A percentile compares a stretch with the other conserved stretches of the same genome.
phyloP scores from a whole-genome alignment of 37 sponge, comb jelly and placozoan genomes.

The Corticium candelabrum region DNA sequence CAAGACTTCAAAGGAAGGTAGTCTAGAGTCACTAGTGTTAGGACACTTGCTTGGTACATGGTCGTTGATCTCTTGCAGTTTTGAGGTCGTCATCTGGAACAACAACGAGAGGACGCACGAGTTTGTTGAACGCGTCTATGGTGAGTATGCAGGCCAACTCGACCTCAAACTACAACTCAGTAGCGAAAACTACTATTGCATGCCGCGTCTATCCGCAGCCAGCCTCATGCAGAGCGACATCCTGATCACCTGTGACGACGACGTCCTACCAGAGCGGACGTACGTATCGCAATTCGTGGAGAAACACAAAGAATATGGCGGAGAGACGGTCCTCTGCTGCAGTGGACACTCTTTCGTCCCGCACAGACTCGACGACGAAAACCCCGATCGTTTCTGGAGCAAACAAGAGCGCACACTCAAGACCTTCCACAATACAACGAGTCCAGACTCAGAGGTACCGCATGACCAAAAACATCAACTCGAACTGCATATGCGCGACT shows the following conservation, averaged over 20 bases:
- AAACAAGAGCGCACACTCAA: background rate
- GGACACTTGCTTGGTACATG: no score
- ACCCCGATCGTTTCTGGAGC: constrained; percentile 36
- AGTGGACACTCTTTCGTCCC: constrained; percentile 40
- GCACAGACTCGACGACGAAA: constrained; percentile 24
- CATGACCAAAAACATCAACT: no score
- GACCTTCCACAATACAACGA: background rate
- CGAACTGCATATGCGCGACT: no score
- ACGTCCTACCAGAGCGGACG: constrained; percentile 28
- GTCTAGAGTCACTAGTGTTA: no score
- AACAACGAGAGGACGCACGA: constrained; percentile 34
- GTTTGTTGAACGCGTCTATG: constrained; percentile 10
- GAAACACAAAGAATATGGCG: constrained; percentile 40
- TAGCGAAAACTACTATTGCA: constrained; percentile 48
- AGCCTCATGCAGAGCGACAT: constrained; percentile 40
- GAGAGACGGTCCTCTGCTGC: constrained; percentile 29
- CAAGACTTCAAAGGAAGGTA: constrained; percentile 30
- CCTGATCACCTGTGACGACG: constrained; percentile 52
- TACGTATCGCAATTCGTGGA: constrained; percentile 34
- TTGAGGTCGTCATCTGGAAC: constrained; percentile 54
- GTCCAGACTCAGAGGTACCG: no score
- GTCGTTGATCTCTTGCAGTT: constrained; percentile 11
- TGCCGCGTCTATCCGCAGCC: constrained; percentile 29
- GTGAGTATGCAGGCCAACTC: constrained; percentile 16
- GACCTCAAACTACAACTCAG: constrained; percentile 41